These are phyloP conservation scores for Pristis pectinata DNA, from an alignment of 2,797 vertebrate genomes.

Conservation along the genomic window DNA sequence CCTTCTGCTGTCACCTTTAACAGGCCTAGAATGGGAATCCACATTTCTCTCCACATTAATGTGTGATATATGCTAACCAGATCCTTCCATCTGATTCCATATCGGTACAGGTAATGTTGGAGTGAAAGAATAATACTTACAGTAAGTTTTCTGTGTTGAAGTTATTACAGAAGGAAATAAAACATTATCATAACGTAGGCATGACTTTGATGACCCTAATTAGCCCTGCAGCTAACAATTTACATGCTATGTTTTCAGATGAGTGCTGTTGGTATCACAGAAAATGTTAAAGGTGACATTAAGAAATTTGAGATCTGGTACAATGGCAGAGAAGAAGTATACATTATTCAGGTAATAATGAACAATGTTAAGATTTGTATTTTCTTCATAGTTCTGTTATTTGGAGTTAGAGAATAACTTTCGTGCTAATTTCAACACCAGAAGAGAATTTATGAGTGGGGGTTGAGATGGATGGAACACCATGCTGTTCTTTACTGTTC, in stretches of 20 bases:
- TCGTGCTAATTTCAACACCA: background rate
- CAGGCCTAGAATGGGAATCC: background rate
- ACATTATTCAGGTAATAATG: conserved; percentile 80
- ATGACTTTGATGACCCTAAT: background rate
- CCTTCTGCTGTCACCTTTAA: background rate
- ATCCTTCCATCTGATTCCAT: background rate
- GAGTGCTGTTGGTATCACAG: conserved; percentile 86
- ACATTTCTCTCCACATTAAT: background rate
- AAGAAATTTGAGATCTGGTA: conserved; percentile 95
- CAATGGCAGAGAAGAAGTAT: conserved; percentile 86
- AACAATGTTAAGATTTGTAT: background rate
- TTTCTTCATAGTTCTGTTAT: background rate
- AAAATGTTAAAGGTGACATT: conserved; percentile 80
- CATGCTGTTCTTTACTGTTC: too few relatives aligned
- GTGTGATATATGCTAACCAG: background rate
- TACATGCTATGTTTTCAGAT: conserved; percentile 59
- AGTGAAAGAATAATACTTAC: background rate
- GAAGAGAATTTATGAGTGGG: background rate
- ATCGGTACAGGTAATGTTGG: background rate
- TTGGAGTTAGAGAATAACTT: background rate
- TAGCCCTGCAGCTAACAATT: background rate
- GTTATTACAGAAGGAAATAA: background rate
- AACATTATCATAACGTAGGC: background rate
- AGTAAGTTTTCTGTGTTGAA: background rate
- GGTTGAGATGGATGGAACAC: background rate